These are phyloP conservation scores for Cheilosia urbana DNA, from an alignment of 2,888 invertebrate genomes.

Conservation along the genomic window DNA sequence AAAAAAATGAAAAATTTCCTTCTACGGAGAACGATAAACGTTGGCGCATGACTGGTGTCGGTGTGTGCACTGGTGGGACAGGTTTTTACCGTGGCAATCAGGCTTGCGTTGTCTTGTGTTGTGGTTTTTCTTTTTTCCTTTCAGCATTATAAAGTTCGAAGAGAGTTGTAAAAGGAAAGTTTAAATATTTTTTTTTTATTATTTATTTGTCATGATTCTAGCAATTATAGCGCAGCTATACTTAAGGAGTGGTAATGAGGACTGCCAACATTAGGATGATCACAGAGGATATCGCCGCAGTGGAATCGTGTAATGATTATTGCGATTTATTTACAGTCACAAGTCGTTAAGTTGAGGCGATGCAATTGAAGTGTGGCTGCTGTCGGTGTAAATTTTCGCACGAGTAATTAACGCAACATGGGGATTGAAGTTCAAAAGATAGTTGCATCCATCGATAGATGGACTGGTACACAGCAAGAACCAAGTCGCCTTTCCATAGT, in stretches of 20 bases:
- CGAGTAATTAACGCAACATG: no score
- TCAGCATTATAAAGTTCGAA: background rate
- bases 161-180: conserved; percentile 48
- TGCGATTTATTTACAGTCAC: background rate
- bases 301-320: background rate
- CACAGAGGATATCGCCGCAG: conserved; percentile 14
- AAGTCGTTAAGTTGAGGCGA: background rate
- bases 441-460: no score
- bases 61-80: conserved; percentile 39
- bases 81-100: conserved; percentile 22
- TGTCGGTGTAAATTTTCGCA: no score
- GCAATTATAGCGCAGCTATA: conserved; percentile 43
- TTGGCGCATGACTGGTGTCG: conserved; percentile 29
- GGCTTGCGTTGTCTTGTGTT: conserved; percentile 1
- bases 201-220: conserved; percentile 63
- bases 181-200: conserved; percentile 25
- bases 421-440: no score
- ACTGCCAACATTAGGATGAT: conserved; percentile 35
- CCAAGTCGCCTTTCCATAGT: no score
- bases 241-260: conserved; percentile 65
- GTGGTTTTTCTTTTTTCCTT: background rate
- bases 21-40: conserved; percentile 41
- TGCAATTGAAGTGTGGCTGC: no score
- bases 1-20: background rate
- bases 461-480: no score